Percentiles rank a stretch among this genome's conserved stretches.
Conservation (phyloP, 2,797 vertebrate species). For the Labroides dimidiatus region DNA sequence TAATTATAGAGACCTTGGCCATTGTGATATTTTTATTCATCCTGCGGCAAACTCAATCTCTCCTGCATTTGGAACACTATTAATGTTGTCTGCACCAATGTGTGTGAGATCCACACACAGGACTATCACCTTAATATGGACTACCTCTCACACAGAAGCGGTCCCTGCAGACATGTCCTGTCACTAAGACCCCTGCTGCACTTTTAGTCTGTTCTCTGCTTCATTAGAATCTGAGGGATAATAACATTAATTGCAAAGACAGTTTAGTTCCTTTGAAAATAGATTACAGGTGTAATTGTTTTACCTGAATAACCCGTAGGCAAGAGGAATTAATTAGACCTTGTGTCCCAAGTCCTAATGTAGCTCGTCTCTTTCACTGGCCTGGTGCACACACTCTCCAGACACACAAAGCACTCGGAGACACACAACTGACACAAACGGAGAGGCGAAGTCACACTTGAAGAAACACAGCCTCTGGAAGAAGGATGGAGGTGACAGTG, state of each 20-base stretch:
- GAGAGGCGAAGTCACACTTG: conserved; percentile 13
- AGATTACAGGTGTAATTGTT: conserved; percentile 87
- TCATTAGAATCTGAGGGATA: conserved; percentile 78
- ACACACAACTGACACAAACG: conserved; percentile 12
- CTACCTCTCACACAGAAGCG: conserved; percentile 11
- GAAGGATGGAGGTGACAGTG: conserved; percentile 16
- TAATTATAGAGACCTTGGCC: conserved; percentile 84
- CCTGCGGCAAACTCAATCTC: conserved; percentile 81
- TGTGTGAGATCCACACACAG: conserved; percentile 53
- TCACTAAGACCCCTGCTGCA: conserved; percentile 59
- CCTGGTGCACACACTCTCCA: conserved; percentile 17
- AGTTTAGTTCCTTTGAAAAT: conserved; percentile 83
- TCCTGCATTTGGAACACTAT: conserved; percentile 75
- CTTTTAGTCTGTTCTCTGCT: conserved; percentile 63
- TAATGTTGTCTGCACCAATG: conserved; percentile 79
- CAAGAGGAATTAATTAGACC: conserved; percentile 82
- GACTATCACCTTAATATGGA: conserved; percentile 23
- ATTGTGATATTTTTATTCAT: conserved; percentile 85
- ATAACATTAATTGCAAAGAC: conserved; percentile 83
- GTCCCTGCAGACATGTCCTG: conserved; percentile 66
- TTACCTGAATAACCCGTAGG: conserved; percentile 81
- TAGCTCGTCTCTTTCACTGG: conserved; percentile 61
- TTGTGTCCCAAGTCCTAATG: conserved; percentile 75
- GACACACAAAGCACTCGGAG: neutral
- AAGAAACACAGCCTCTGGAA: conserved; percentile 7